Base-by-base conservation (phyloP, 2,888 invertebrate genomes). In the Elaeidobius kamerunicus region DNA sequence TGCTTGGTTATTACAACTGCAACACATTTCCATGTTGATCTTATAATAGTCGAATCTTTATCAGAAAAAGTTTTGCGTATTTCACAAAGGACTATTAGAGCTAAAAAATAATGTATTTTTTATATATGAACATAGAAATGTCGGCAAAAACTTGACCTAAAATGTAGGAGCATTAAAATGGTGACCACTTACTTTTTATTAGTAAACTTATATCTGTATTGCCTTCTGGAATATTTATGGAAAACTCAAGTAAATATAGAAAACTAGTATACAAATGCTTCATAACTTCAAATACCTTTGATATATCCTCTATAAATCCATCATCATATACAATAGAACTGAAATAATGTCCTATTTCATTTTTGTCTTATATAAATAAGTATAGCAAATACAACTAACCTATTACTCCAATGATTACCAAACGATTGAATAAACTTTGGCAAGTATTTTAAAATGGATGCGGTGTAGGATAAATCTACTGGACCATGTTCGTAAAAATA, bases 11-110 rank as follows among this genome's bases (percentile, higher is more conserved):
- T 75, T 17, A 80, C 66, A 19, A 66, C 59, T 3, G 71, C 72
- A 59, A 72, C 78, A 0, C 73, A 75, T 60, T 79, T 80, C 79
- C 79, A 80, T 59, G 78, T 78, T 42, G 77, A 78, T 0, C 76
- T 76, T 75, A 78, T 75, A 0, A 78, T 76, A 61, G 78, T 80
- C 0, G 77, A 70, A 65, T 79, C 80, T 39, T 80, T 64, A 2
- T 67, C 69, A 38, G 75, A 73, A 1, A 78, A 74, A 30, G 76
- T 66, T 58, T 75, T 72, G 3, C 78, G 77, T 34, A 79, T 76
- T 56, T 70, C 68, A 49, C 76, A 65, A 56, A 79, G 73, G 16
- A 75, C 70, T 34, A 75, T 68, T 55, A 80, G 61, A 53, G 75
- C 79, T 79, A 65, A 38, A 73, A 71, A 15, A 32, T 20, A 20